Evolutionary conservation across 2,797 vertebrate species (phyloP).

Genomic region (Pseudopleuronectes americanus): DNA sequence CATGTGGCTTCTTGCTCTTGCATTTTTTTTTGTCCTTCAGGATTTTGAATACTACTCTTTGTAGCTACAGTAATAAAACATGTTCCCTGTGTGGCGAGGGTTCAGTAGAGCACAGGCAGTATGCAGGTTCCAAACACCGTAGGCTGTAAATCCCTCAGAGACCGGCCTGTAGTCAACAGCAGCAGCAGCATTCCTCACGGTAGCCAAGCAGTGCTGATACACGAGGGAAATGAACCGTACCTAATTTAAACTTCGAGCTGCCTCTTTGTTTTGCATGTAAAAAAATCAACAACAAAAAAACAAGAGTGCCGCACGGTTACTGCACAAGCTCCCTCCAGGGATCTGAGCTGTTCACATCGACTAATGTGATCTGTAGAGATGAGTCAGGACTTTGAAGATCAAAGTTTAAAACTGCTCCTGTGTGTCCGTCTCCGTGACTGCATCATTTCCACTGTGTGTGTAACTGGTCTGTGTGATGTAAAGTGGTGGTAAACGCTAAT

Average conservation of each 20-base stretch:
- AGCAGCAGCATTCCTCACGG: constrained; percentile 40
- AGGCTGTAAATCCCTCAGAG: constrained; percentile 52
- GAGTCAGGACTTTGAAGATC: constrained; percentile 46
- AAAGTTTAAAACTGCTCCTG: constrained; percentile 25
- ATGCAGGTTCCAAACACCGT: constrained; percentile 34
- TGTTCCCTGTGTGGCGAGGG: constrained; percentile 11
- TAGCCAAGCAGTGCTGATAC: constrained; percentile 50
- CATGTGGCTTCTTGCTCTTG: constrained; percentile 1
- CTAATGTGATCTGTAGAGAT: constrained; percentile 26
- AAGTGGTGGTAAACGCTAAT: neutral
- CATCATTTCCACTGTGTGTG: neutral
- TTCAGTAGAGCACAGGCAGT: constrained; percentile 22
- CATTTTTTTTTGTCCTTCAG: constrained; percentile 8
- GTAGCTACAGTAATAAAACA: constrained; percentile 27
- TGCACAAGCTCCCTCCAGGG: constrained; percentile 14
- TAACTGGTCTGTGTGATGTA: neutral
- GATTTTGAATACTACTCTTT: constrained; percentile 17
- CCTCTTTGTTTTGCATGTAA: constrained; percentile 37
- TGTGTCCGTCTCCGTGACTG: constrained; percentile 12
- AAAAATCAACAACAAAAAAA: constrained; percentile 27
- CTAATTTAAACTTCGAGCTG: constrained; percentile 18
- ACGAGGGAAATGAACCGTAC: constrained; percentile 32
- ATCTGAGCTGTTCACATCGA: constrained; percentile 32
- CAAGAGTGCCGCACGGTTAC: constrained; percentile 34
- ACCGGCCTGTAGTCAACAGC: constrained; percentile 49